A percentile compares a stretch with the other conserved stretches of the same genome.
Evolutionary conservation across 2,888 invertebrate genomes (phyloP).

Genomic region (Aethes cnicana): DNA sequence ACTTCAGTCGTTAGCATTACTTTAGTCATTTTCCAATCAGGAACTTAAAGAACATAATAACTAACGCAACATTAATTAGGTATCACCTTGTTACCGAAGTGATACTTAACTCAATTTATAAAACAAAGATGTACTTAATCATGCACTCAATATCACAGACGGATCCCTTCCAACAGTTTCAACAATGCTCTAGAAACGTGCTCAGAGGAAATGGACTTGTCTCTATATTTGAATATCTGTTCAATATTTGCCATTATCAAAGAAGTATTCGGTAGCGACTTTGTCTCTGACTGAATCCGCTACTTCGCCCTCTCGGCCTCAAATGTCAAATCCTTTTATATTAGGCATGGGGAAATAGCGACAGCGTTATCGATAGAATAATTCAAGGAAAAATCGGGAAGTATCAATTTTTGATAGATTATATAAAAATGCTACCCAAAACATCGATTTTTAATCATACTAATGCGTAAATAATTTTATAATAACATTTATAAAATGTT

Average conservation of each 20-base stretch:
- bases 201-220: constrained; percentile 26
- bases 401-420: too few relatives aligned
- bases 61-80: too few relatives aligned
- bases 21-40: too few relatives aligned
- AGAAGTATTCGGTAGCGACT: constrained; percentile 61
- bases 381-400: neutral
- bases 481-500: too few relatives aligned
- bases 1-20: too few relatives aligned
- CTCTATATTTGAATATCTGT: constrained; percentile 58
- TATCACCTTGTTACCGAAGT: too few relatives aligned
- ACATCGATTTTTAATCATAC: too few relatives aligned
- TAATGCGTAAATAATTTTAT: too few relatives aligned
- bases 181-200: constrained; percentile 12
- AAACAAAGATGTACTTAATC: constrained; percentile 7
- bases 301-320: constrained; percentile 67
- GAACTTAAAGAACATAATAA: too few relatives aligned
- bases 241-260: constrained; percentile 68
- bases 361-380: constrained; percentile 29
- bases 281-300: constrained; percentile 75
- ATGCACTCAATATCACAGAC: constrained; percentile 21
- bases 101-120: neutral
- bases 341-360: constrained; percentile 49
- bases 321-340: constrained; percentile 80
- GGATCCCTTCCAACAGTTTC: constrained; percentile 19
- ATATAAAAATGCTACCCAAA: too few relatives aligned